Evolutionary conservation across 2,797 vertebrate genomes (phyloP).

Genomic region (Chelon auratus): DNA sequence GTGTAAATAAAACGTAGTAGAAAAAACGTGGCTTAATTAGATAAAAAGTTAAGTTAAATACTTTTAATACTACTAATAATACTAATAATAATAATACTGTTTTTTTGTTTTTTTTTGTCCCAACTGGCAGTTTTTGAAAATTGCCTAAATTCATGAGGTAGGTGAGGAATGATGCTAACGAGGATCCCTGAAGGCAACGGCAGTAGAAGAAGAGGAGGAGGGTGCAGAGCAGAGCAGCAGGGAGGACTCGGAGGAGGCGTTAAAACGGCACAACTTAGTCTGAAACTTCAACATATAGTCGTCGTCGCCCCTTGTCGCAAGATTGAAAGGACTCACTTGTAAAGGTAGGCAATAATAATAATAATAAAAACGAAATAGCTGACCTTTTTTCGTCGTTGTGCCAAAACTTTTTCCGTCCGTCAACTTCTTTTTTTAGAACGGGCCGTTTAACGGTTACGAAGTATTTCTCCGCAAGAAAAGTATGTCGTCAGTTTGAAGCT

Average conservation of each 20-base stretch:
- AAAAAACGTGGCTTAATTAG: too few relatives aligned
- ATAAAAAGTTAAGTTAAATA: too few relatives aligned
- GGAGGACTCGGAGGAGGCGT: constrained; percentile 8
- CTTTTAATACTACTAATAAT: too few relatives aligned
- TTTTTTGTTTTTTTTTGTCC: too few relatives aligned
- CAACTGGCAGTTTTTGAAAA: not conserved
- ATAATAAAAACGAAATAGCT: rapidly evolving
- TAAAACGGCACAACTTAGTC: not conserved
- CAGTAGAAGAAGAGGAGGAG: not conserved
- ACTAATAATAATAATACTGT: too few relatives aligned
- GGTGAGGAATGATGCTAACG: not conserved
- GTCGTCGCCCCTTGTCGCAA: not conserved
- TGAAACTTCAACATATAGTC: not conserved
- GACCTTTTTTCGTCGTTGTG: not conserved
- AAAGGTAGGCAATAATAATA: constrained; percentile 43
- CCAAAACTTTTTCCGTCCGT: not conserved
- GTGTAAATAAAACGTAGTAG: not conserved
- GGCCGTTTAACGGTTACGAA: not conserved
- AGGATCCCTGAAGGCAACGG: constrained; percentile 35
- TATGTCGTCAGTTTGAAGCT: not conserved
- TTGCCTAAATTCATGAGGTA: not conserved
- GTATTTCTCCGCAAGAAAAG: not conserved
- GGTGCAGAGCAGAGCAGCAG: not conserved
- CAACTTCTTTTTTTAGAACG: not conserved
- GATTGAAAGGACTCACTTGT: not conserved